phyloP scores from a whole-genome alignment of 2,888 invertebrate species.

The Eupithecia subfuscata region DNA sequence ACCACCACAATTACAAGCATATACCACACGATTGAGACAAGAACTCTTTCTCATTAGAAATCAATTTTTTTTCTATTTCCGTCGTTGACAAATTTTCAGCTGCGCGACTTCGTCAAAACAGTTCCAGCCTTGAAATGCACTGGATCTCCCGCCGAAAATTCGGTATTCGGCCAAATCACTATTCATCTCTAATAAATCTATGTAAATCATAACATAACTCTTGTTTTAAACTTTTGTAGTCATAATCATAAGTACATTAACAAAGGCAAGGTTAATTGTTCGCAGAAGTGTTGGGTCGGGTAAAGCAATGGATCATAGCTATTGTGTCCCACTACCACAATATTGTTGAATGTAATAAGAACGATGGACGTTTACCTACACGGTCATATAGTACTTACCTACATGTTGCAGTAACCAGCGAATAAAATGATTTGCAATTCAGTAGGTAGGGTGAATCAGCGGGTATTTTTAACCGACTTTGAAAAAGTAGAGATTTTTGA shows the following conservation, averaged over 20 bases:
- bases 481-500: too few species aligned
- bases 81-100: neutral
- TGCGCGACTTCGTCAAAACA: too few species aligned
- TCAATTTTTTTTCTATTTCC: neutral
- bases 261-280: conserved; percentile 17
- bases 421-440: neutral
- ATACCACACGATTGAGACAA: too few species aligned
- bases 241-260: neutral
- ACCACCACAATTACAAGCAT: too few species aligned
- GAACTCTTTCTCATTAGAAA: too few species aligned
- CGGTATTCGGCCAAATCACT: neutral
- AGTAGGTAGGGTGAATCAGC: too few species aligned
- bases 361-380: conserved; percentile 18
- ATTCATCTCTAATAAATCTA: neutral
- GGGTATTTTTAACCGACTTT: neutral
- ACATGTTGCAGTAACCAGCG: neutral
- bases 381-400: neutral
- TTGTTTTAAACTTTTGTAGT: neutral
- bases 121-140: neutral
- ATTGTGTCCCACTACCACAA: conserved; percentile 30
- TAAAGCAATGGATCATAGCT: conserved; percentile 13
- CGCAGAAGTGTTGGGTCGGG: conserved; percentile 25
- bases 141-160: neutral
- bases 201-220: neutral
- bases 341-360: conserved; percentile 34